Conservation (phyloP, 1,140 invertebrate genomes). For the Drosophila cardini region DNA sequence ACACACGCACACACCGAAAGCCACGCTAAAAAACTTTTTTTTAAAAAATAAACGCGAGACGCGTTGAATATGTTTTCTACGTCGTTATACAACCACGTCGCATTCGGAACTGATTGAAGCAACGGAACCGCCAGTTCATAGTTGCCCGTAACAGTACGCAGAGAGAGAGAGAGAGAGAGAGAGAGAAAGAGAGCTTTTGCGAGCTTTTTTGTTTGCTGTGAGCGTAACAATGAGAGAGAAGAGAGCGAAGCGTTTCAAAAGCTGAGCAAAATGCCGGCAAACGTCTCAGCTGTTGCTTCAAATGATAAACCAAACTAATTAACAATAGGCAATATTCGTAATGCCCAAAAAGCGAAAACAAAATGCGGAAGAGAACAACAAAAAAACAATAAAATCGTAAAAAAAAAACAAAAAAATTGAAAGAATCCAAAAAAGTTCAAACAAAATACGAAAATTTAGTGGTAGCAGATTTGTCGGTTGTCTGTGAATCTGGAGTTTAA, state of each 20-base stretch:
- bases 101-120: conserved; percentile 63
- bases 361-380: conserved; percentile 20
- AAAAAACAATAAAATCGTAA: not conserved
- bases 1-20: conserved; percentile 18
- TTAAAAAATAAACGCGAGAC: conserved; percentile 27
- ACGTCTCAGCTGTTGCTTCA: conserved; percentile 52
- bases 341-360: conserved; percentile 53
- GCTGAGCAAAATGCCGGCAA: conserved; percentile 41
- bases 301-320: conserved; percentile 62
- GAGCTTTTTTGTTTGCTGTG: conserved; percentile 33
- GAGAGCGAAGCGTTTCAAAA: conserved; percentile 7
- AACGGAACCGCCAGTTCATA: conserved; percentile 18
- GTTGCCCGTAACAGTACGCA: not conserved
- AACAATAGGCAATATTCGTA: conserved; percentile 55
- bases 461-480: conserved; percentile 20
- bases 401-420: not conserved
- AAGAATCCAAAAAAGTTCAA: not conserved
- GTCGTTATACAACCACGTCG: conserved; percentile 84
- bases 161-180: not conserved
- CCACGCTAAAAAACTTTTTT: conserved; percentile 34
- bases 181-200: conserved; percentile 33
- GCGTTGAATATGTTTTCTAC: conserved; percentile 39
- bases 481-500: not conserved
- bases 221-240: conserved; percentile 35
- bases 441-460: conserved; percentile 19